These are phyloP conservation scores for Caenorhabditis imperialis DNA, from an alignment of 2,888 invertebrate species.

Conservation along the genomic window DNA sequence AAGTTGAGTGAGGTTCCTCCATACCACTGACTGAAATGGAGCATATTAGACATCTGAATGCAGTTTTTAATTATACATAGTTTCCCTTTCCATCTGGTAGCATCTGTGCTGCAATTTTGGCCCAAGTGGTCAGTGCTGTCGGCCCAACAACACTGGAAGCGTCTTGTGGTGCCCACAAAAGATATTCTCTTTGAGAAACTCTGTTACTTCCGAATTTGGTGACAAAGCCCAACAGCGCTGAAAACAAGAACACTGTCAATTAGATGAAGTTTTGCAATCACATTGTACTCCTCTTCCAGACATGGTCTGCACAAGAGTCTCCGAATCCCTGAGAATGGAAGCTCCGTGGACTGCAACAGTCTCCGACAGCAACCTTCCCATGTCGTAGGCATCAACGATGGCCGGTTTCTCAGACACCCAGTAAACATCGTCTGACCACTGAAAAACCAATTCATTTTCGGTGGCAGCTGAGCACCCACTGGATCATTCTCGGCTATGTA, in stretches of 20 bases:
- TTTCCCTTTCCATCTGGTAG: slow-evolving; percentile 51
- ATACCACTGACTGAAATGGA: slow-evolving; percentile 35
- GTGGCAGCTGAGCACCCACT: slow-evolving; percentile 14
- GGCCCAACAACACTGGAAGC: slow-evolving; percentile 23
- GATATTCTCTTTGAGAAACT: slow-evolving; percentile 44
- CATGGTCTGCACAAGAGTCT: slow-evolving; percentile 24
- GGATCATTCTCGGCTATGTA: slow-evolving; percentile 41
- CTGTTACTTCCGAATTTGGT: slow-evolving; percentile 34
- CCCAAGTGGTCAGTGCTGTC: slow-evolving; percentile 33
- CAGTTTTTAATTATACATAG: slow-evolving; percentile 24
- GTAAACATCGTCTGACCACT: slow-evolving; percentile 47
- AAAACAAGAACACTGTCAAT: not conserved
- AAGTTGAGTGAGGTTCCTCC: slow-evolving; percentile 48
- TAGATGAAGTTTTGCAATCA: not conserved
- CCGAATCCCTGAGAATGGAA: slow-evolving; percentile 19
- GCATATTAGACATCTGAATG: too few relatives aligned
- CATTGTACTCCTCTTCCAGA: slow-evolving; percentile 43
- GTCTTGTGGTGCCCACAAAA: slow-evolving; percentile 45
- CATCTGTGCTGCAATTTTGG: slow-evolving; percentile 32
- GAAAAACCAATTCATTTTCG: slow-evolving; percentile 12
- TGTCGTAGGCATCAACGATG: slow-evolving; percentile 50
- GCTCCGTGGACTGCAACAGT: slow-evolving; percentile 40
- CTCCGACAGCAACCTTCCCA: slow-evolving; percentile 48
- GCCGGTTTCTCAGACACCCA: slow-evolving; percentile 37
- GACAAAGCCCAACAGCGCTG: slow-evolving; percentile 50